phyloP scores from a whole-genome alignment of 2,113 vertebrate species.

The Prolemur simus region DNA sequence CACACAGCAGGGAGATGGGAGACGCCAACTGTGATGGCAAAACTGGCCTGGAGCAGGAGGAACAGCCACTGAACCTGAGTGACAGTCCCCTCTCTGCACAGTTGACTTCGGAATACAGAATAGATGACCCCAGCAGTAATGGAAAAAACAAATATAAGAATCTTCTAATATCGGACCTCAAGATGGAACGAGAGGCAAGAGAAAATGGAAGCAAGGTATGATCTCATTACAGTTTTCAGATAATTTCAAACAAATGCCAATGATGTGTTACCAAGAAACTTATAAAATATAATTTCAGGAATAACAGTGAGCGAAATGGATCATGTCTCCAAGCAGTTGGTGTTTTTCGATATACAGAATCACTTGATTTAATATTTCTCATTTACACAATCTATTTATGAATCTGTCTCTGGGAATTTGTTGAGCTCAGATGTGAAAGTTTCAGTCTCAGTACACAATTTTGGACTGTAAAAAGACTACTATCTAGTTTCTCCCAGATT shows the following conservation, averaged over 20 bases:
- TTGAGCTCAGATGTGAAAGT: background rate
- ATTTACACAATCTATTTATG: background rate
- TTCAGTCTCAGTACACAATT: background rate
- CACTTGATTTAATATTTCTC: background rate
- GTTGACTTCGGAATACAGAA: slow-evolving; percentile 87
- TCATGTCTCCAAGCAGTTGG: background rate
- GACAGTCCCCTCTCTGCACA: slow-evolving; percentile 89
- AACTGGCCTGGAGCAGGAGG: slow-evolving; percentile 85
- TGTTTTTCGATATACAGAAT: background rate
- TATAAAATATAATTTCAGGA: background rate
- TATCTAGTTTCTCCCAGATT: slow-evolving; percentile 56
- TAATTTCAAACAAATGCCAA: background rate
- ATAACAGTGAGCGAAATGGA: background rate
- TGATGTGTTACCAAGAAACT: background rate
- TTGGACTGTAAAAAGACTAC: slow-evolving; percentile 35
- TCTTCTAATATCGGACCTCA: slow-evolving; percentile 88
- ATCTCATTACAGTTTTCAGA: slow-evolving; percentile 59
- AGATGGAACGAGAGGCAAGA: slow-evolving; percentile 88
- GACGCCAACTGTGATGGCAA: slow-evolving; percentile 88
- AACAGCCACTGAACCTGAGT: slow-evolving; percentile 90
- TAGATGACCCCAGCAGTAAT: slow-evolving; percentile 87
- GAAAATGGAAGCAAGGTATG: slow-evolving; percentile 93
- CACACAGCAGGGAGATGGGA: slow-evolving; percentile 87
- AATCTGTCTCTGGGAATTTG: background rate
- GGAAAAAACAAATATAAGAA: slow-evolving; percentile 90